Percentiles rank a stretch among this genome's conserved stretches.
Evolutionary conservation across 2,888 invertebrate genomes (phyloP).

Genomic region (Lydus trimaculatus): DNA sequence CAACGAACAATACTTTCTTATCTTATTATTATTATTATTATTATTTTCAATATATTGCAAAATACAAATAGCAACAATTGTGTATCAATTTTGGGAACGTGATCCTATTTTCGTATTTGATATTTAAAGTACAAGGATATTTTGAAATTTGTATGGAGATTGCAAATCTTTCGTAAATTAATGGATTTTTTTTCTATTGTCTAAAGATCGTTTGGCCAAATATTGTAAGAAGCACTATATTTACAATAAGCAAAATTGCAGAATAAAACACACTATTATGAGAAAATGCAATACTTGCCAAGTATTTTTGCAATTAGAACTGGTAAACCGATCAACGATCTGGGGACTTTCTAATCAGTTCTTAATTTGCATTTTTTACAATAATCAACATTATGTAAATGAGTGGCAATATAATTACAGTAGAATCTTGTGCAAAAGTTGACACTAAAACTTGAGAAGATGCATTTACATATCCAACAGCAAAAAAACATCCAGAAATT

Average conservation of each 20-base stretch:
- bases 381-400: constrained; percentile 1
- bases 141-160: background rate
- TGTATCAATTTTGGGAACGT: background rate
- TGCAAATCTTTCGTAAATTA: background rate
- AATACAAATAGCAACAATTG: background rate
- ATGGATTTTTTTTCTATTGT: background rate
- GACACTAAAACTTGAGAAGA: background rate
- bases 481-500: background rate
- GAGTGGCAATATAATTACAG: background rate
- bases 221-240: no score
- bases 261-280: background rate
- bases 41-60: background rate
- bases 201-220: background rate
- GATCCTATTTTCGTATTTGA: background rate
- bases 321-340: background rate
- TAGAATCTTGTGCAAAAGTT: background rate
- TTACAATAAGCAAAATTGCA: no score
- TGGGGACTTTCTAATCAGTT: background rate
- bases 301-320: background rate
- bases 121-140: background rate
- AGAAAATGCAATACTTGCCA: background rate
- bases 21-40: background rate
- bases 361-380: background rate
- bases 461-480: background rate
- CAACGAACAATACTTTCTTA: background rate